These are phyloP conservation scores for Saccostrea echinata DNA, from an alignment of 1,140 invertebrate genomes.

Conservation along the genomic window DNA sequence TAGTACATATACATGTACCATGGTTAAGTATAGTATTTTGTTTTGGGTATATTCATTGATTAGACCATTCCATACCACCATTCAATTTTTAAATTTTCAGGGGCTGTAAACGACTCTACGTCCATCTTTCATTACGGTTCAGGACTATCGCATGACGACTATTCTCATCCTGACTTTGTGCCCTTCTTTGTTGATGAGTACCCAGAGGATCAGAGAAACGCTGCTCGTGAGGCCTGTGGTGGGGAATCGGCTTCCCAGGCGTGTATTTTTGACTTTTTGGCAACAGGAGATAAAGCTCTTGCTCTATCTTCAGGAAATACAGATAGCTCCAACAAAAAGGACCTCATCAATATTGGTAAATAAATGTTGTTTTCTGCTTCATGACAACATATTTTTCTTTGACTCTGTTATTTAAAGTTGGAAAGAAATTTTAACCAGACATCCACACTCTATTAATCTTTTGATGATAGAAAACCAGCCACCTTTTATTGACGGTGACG, in stretches of 20 bases:
- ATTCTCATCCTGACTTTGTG: constrained; percentile 47
- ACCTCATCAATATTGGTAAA: constrained; percentile 22
- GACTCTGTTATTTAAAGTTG: not conserved
- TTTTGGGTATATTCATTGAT: too few species aligned
- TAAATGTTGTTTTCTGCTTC: not conserved
- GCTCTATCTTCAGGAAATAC: constrained; percentile 36
- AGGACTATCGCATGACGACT: constrained; percentile 29
- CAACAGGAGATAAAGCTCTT: constrained; percentile 42
- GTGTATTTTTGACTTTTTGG: constrained; percentile 56
- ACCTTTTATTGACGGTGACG: constrained; percentile 19
- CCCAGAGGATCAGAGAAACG: not conserved
- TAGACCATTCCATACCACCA: too few species aligned
- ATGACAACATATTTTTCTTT: not conserved
- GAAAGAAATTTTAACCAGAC: not conserved
- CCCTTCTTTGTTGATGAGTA: constrained; percentile 54
- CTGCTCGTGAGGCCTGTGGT: constrained; percentile 35
- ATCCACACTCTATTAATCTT: not conserved
- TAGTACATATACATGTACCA: too few species aligned
- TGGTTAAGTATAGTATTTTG: too few species aligned
- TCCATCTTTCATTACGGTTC: constrained; percentile 45
- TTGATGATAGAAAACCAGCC: constrained; percentile 6
- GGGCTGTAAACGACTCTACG: constrained; percentile 35
- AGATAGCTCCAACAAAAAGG: constrained; percentile 8
- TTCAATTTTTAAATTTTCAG: constrained; percentile 17
- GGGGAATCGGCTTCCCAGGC: constrained; percentile 33